A percentile compares a stretch with the other conserved stretches of the same genome.
Conservation (phyloP, 2,888 invertebrate genomes). For the Polia nebulosa region DNA sequence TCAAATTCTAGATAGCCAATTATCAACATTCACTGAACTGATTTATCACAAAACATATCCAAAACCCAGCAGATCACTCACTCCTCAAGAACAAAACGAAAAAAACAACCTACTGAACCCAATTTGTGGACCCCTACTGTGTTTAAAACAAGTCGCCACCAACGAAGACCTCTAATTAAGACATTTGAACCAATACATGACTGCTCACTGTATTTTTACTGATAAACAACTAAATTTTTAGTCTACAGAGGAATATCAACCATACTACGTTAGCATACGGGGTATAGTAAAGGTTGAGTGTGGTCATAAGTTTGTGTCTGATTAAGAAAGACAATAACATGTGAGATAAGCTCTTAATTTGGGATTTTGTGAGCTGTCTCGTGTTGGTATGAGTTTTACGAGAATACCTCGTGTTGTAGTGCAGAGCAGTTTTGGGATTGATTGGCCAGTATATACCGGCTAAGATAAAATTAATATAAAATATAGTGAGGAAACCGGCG, state of each 20-base stretch:
- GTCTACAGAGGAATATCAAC: neutral
- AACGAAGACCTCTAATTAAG: slow-evolving; percentile 84
- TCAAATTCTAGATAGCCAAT: no score
- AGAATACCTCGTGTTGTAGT: neutral
- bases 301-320: neutral
- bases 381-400: neutral
- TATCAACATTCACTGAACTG: no score
- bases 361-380: neutral
- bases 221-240: slow-evolving; percentile 36
- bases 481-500: no score
- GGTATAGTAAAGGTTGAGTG: accelerated
- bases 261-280: neutral
- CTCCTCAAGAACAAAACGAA: slow-evolving; percentile 6
- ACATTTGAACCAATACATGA: slow-evolving; percentile 77
- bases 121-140: slow-evolving; percentile 50
- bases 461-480: no score
- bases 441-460: no score
- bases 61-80: slow-evolving; percentile 14
- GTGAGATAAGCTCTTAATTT: slow-evolving; percentile 23
- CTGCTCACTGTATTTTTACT: slow-evolving; percentile 38
- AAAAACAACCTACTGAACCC: slow-evolving; percentile 36
- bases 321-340: slow-evolving; percentile 20
- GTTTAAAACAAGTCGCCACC: slow-evolving; percentile 73
- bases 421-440: no score
- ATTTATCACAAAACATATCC: neutral